A percentile compares a stretch with the other conserved stretches of the same genome.
These are phyloP conservation scores for Latrodectus hesperus DNA, from an alignment of 2,888 invertebrate genomes.

Conservation along the genomic window DNA sequence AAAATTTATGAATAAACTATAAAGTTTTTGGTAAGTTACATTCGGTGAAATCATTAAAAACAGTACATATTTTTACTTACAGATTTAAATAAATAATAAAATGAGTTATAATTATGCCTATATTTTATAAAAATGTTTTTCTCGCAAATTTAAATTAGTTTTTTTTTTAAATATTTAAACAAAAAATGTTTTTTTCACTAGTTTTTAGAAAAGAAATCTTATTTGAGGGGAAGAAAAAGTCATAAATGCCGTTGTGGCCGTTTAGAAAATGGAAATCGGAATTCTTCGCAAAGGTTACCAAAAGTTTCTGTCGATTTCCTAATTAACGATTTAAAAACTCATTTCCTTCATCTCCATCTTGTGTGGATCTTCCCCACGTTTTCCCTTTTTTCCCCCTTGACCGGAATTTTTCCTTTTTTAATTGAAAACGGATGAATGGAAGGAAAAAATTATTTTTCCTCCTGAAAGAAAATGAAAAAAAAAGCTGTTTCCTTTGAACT, in stretches of 20 bases:
- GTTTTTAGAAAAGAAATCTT: background rate
- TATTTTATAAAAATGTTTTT: no score
- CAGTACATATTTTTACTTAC: no score
- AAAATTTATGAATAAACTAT: no score
- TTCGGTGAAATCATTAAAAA: no score
- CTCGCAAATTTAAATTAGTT: no score
- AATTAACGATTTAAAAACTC: constrained; percentile 66
- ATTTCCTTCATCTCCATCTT: constrained; percentile 31
- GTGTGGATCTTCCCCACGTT: background rate
- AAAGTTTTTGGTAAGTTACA: no score
- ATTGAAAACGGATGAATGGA: constrained; percentile 60
- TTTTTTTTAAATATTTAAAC: background rate
- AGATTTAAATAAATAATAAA: no score
- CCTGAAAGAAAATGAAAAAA: constrained; percentile 19
- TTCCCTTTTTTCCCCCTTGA: background rate
- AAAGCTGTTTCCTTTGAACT: background rate
- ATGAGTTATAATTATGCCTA: no score
- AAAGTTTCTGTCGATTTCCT: constrained; percentile 60
- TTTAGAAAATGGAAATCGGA: constrained; percentile 22
- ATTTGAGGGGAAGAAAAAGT: background rate
- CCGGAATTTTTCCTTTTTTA: constrained; percentile 49
- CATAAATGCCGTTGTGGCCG: background rate
- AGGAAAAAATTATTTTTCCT: background rate
- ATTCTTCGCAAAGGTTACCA: constrained; percentile 12
- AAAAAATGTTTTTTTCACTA: background rate